phyloP scores from a whole-genome alignment of 2,888 invertebrate genomes.

The Cartodere bifasciata region DNA sequence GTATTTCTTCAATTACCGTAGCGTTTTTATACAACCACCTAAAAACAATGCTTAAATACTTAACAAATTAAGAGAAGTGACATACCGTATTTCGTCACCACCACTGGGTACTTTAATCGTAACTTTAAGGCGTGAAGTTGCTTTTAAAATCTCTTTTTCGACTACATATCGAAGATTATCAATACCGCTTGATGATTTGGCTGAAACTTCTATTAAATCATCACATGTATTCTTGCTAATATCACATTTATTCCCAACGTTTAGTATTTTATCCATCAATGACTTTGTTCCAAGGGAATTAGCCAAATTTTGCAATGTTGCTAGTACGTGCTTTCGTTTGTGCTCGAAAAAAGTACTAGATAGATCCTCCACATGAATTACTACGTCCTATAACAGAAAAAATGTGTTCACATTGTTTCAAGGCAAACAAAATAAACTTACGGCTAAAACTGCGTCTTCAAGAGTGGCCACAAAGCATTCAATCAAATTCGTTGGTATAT shows the following conservation, averaged over 20 bases:
- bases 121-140: slow-evolving; percentile 15
- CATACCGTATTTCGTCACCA: slow-evolving; percentile 20
- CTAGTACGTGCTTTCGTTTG: slow-evolving; percentile 56
- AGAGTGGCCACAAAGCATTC: slow-evolving; percentile 71
- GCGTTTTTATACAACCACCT: slow-evolving; percentile 22
- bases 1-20: slow-evolving; percentile 17
- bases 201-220: slow-evolving; percentile 29
- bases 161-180: slow-evolving; percentile 16
- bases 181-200: slow-evolving; percentile 21
- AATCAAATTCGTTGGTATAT: slow-evolving; percentile 64
- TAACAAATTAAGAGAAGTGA: neutral
- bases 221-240: slow-evolving; percentile 26
- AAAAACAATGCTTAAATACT: slow-evolving; percentile 1
- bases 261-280: slow-evolving; percentile 43
- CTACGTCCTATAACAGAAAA: slow-evolving; percentile 48
- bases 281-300: slow-evolving; percentile 30
- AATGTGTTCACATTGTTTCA: slow-evolving; percentile 2
- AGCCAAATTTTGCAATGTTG: slow-evolving; percentile 46
- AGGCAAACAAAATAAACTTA: slow-evolving; percentile 23
- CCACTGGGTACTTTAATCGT: slow-evolving; percentile 19
- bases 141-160: slow-evolving; percentile 16
- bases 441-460: slow-evolving; percentile 65
- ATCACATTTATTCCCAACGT: slow-evolving; percentile 68
- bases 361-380: slow-evolving; percentile 66
- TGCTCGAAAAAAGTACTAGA: slow-evolving; percentile 58